phyloP scores from a whole-genome alignment of 2,797 vertebrate genomes.

The Lagocephalus sceleratus region DNA sequence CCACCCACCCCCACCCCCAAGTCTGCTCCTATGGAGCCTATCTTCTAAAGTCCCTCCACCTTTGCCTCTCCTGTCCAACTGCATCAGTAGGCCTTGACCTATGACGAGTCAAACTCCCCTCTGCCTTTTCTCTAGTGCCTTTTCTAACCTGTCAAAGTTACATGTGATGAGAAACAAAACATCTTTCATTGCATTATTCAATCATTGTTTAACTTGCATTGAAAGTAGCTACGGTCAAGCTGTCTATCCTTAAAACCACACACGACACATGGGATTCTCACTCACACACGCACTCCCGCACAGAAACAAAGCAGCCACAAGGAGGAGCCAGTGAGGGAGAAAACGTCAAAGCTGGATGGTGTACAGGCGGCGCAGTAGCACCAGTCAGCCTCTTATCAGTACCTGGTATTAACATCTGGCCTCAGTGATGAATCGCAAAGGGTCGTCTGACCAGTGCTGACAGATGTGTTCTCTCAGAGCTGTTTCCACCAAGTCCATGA shows the following conservation, averaged over 20 bases:
- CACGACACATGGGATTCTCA: conserved; percentile 39
- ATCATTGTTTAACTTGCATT: conserved; percentile 47
- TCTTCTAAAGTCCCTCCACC: conserved; percentile 36
- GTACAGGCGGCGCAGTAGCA: conserved; percentile 43
- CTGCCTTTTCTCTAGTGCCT: conserved; percentile 38
- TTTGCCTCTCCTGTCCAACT: conserved; percentile 48
- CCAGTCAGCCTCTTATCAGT: conserved; percentile 27
- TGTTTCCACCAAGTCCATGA: too few relatives aligned
- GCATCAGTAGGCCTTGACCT: conserved; percentile 43
- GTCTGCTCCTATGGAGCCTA: conserved; percentile 43
- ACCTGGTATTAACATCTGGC: background rate
- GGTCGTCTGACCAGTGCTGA: too few relatives aligned
- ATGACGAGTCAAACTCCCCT: conserved; percentile 43
- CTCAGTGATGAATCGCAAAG: background rate
- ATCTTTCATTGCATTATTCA: conserved; percentile 57
- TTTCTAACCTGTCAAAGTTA: conserved; percentile 53
- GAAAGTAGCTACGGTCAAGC: conserved; percentile 44
- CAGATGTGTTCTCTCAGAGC: too few relatives aligned
- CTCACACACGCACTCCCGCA: conserved; percentile 47
- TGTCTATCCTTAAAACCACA: conserved; percentile 48
- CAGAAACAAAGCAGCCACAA: conserved; percentile 66
- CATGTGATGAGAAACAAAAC: conserved; percentile 49
- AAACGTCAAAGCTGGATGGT: conserved; percentile 55
- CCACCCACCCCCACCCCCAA: conserved; percentile 48
- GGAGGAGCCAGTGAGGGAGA: conserved; percentile 67